These are phyloP conservation scores for Callipepla californica DNA, from an alignment of 2,113 vertebrate species.

Conservation along the genomic window DNA sequence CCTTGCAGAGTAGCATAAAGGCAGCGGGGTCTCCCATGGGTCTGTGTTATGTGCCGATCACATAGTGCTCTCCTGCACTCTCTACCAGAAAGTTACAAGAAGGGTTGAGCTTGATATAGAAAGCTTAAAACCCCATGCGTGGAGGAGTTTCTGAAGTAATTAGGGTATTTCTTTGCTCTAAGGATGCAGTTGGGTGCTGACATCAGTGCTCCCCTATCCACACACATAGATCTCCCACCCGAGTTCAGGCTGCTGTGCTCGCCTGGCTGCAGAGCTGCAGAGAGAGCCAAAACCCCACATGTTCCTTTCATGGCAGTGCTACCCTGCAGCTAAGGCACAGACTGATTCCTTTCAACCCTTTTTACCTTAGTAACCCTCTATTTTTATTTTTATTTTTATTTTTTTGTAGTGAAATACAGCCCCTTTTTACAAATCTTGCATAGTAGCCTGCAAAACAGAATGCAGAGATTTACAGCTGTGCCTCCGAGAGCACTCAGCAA, in stretches of 20 bases:
- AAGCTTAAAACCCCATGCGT: neutral
- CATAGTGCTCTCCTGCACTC: neutral
- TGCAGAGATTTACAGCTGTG: neutral
- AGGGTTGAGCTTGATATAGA: neutral
- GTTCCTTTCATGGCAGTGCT: neutral
- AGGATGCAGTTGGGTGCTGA: neutral
- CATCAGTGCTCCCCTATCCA: neutral
- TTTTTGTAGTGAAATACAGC: neutral
- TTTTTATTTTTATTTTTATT: neutral
- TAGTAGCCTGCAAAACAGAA: neutral
- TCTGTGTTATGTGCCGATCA: neutral
- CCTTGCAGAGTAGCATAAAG: neutral
- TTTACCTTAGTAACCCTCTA: neutral
- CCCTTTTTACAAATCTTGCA: neutral
- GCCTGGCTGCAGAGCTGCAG: neutral
- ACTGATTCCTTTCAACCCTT: neutral
- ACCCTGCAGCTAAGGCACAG: neutral
- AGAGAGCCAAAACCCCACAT: neutral
- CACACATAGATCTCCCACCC: neutral
- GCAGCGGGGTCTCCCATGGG: fast-evolving
- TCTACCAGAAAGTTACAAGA: neutral
- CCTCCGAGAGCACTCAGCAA: neutral
- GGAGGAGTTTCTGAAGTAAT: neutral
- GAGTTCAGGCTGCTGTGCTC: neutral
- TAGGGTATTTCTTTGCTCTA: neutral